Percentiles rank a stretch among this genome's conserved stretches.
Evolutionary conservation across 2,888 invertebrate genomes (phyloP).

Genomic region (Nemotelus nigrinus): DNA sequence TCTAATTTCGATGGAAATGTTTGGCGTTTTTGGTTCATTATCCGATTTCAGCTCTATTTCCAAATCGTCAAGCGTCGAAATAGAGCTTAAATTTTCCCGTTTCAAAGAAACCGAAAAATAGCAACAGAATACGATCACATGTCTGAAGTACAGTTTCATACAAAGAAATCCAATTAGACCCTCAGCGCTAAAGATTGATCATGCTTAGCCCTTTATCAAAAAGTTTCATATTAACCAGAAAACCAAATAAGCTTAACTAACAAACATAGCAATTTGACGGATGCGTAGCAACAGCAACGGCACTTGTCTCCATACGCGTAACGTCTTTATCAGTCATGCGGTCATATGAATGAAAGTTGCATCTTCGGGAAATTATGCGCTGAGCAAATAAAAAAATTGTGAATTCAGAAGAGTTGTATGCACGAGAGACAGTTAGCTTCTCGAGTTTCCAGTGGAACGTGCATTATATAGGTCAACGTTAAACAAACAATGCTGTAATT

Average conservation of each 20-base stretch:
- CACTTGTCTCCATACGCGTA: background rate
- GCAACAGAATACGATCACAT: background rate
- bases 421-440: constrained; percentile 23
- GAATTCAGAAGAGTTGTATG: too few relatives aligned
- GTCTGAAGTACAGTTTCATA: background rate
- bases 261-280: constrained; percentile 32
- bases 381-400: too few relatives aligned
- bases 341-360: too few relatives aligned
- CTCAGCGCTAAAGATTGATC: constrained; percentile 12
- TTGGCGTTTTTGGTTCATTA: too few relatives aligned
- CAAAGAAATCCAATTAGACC: background rate
- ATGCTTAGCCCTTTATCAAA: constrained; percentile 14
- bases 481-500: constrained; percentile 2
- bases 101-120: background rate
- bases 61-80: too few relatives aligned
- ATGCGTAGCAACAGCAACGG: constrained; percentile 19
- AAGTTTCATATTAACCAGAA: background rate
- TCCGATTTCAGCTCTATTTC: too few relatives aligned
- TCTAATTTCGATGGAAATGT: too few relatives aligned
- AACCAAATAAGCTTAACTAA: constrained; percentile 7
- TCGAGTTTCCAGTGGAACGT: constrained; percentile 25
- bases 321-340: constrained; percentile 7
- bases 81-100: too few relatives aligned
- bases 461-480: constrained; percentile 15
- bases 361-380: too few relatives aligned